Conservation (phyloP, 2,888 invertebrate genomes). For the Siphlonurus alternatus region DNA sequence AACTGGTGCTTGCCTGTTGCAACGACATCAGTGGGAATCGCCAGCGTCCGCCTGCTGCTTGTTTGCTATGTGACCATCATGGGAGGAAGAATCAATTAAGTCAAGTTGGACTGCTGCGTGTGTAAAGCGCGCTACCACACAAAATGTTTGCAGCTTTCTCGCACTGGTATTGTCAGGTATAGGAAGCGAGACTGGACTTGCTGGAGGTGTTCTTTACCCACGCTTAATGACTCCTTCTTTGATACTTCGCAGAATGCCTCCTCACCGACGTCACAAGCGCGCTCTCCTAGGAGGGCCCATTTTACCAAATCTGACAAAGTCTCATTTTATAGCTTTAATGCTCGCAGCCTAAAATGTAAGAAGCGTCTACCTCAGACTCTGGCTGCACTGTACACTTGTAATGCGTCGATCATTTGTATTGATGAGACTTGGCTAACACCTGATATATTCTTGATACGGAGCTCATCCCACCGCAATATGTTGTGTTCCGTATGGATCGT, state of each 20-base stretch:
- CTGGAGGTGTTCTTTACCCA: background rate
- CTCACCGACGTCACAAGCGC: too few species aligned
- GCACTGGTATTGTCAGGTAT: background rate
- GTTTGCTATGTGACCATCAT: background rate
- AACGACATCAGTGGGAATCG: too few species aligned
- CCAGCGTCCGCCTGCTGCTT: background rate
- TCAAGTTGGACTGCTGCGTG: background rate
- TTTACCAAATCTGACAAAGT: too few species aligned
- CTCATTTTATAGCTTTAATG: too few species aligned
- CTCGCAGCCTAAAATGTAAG: background rate
- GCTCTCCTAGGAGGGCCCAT: too few species aligned
- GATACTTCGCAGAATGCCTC: too few species aligned
- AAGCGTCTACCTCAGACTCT: too few species aligned
- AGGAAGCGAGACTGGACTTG: background rate
- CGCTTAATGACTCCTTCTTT: background rate
- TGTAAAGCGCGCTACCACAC: background rate
- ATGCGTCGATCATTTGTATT: too few species aligned
- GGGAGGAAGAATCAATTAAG: background rate
- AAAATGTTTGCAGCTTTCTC: background rate
- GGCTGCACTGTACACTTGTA: too few species aligned
- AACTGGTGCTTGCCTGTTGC: too few species aligned
- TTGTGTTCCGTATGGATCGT: too few species aligned
- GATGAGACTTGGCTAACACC: background rate
- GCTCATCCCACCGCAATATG: background rate
- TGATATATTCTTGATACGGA: background rate